phyloP scores from a whole-genome alignment of 2,888 invertebrate genomes.

The Limnephilus lunatus region DNA sequence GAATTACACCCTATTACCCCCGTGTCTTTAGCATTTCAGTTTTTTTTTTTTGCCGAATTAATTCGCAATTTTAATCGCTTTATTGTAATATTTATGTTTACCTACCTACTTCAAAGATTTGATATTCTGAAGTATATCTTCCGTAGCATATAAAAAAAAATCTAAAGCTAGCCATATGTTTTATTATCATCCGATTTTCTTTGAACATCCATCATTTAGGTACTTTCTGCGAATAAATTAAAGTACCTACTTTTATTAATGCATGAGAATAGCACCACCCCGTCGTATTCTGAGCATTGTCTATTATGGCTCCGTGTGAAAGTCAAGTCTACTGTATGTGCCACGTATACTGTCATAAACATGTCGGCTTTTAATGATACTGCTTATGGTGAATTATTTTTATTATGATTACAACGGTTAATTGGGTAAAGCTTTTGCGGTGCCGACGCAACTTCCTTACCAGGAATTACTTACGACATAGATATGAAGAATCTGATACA shows the following conservation, averaged over 20 bases:
- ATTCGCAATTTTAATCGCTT: too few species aligned
- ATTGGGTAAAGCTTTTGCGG: neutral
- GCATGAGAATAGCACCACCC: conserved; percentile 23
- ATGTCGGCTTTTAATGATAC: conserved; percentile 31
- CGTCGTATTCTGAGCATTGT: conserved; percentile 21
- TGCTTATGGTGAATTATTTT: conserved; percentile 30
- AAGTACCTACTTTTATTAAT: conserved; percentile 8
- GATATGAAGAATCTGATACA: neutral
- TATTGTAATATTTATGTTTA: too few species aligned
- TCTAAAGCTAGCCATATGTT: too few species aligned
- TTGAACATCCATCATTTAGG: neutral
- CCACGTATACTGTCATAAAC: conserved; percentile 20
- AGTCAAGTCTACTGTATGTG: conserved; percentile 11
- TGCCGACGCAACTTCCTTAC: neutral
- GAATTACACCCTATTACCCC: too few species aligned
- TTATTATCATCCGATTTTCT: neutral
- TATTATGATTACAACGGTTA: neutral
- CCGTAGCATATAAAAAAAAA: too few species aligned
- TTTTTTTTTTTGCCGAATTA: too few species aligned
- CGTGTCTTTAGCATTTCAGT: too few species aligned
- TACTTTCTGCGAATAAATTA: neutral
- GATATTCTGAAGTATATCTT: too few species aligned
- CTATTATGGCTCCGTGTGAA: conserved; percentile 29
- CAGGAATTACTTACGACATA: neutral
- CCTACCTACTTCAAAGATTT: too few species aligned